A percentile compares a stretch with the other conserved stretches of the same genome.
phyloP scores from a whole-genome alignment of 2,113 vertebrate genomes.

The Lynx canadensis region DNA sequence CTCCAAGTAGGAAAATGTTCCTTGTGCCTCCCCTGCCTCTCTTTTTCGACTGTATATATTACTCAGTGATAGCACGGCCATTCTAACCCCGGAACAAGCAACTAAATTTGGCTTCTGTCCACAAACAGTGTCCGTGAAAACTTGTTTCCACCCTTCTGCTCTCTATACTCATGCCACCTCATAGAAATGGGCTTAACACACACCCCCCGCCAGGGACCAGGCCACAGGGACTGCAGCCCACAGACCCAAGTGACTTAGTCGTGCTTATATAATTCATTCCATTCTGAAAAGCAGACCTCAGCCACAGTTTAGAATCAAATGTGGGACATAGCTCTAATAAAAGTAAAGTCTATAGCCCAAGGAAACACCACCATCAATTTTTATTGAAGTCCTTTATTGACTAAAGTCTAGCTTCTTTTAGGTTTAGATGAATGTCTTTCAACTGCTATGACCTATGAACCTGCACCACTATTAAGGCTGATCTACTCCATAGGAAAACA shows the following conservation, averaged over 20 bases:
- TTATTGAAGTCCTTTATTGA: constrained; percentile 59
- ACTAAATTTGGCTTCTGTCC: background rate
- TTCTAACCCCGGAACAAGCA: background rate
- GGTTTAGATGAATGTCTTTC: background rate
- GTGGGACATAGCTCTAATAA: background rate
- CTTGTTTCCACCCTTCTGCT: background rate
- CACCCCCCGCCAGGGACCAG: background rate
- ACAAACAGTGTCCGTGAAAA: background rate
- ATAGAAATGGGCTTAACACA: background rate
- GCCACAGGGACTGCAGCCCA: background rate
- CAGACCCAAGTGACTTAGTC: fast-evolving
- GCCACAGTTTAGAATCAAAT: constrained; percentile 5
- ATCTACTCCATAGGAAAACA: background rate
- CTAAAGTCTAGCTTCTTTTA: constrained; percentile 35
- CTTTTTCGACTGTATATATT: background rate
- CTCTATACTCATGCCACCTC: background rate
- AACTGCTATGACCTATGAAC: background rate
- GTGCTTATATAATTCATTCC: background rate
- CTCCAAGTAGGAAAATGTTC: constrained; percentile 2
- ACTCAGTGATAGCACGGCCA: background rate
- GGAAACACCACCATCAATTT: constrained; percentile 51
- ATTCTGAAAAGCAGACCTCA: constrained; percentile 5
- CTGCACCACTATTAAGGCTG: background rate
- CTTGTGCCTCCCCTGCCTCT: background rate
- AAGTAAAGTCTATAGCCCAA: constrained; percentile 18